phyloP scores from a whole-genome alignment of 2,113 vertebrate genomes.

The Origma solitaria region DNA sequence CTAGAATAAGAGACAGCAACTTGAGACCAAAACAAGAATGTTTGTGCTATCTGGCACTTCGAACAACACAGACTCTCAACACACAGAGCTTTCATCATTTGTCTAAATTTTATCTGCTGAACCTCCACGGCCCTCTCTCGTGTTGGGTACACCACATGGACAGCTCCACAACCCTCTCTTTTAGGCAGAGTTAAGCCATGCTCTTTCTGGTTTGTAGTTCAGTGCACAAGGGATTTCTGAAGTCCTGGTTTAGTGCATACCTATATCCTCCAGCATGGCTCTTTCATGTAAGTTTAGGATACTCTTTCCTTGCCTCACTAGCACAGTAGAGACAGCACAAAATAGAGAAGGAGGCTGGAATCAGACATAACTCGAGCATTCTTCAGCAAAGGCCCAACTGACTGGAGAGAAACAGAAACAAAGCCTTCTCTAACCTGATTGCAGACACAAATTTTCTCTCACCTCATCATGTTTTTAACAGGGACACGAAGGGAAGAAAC shows the following conservation, averaged over 20 bases:
- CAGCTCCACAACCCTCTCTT: neutral
- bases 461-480: neutral
- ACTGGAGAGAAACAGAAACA: neutral
- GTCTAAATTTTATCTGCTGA: neutral
- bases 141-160: neutral
- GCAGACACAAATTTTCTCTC: neutral
- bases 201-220: neutral
- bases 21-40: neutral
- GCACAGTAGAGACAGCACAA: neutral
- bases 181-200: neutral
- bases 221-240: neutral
- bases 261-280: neutral
- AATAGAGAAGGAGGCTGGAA: neutral
- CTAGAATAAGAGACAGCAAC: neutral
- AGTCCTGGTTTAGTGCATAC: neutral
- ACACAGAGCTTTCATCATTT: accelerated
- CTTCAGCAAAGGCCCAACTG: neutral
- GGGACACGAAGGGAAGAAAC: neutral
- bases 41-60: neutral
- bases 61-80: neutral
- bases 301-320: neutral
- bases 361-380: neutral
- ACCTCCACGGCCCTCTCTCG: neutral
- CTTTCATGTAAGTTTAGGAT: neutral
- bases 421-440: neutral